These are phyloP conservation scores for Exephanes ischioxanthus DNA, from an alignment of 2,888 invertebrate genomes.

Conservation along the genomic window DNA sequence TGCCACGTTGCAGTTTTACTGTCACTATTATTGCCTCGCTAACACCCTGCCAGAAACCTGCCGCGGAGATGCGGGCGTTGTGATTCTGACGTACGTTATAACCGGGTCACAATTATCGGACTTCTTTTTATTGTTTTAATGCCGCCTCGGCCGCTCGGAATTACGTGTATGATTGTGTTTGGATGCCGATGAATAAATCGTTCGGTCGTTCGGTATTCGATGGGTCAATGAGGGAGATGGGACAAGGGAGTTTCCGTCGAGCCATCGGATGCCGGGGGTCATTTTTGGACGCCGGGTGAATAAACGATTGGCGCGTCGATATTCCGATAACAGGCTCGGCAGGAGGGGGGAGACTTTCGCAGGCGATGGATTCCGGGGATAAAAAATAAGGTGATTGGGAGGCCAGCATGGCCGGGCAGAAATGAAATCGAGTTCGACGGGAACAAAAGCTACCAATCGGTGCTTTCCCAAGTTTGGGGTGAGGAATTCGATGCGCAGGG, in stretches of 20 bases:
- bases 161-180: not conserved
- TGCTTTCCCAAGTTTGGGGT: not conserved
- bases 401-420: not conserved
- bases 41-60: constrained; percentile 38
- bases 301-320: not conserved
- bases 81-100: constrained; percentile 29
- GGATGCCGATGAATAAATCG: not conserved
- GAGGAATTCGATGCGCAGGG: not conserved
- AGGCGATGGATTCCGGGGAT: not conserved
- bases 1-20: not conserved
- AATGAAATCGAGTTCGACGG: not conserved
- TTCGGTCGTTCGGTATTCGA: not conserved
- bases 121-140: not conserved
- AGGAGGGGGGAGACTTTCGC: no score
- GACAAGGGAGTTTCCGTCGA: not conserved
- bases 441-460: not conserved
- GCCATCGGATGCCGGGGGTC: not conserved
- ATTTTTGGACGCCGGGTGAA: not conserved
- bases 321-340: not conserved
- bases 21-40: not conserved
- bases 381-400: not conserved
- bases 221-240: constrained; percentile 1
- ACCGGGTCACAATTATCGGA: constrained; percentile 19
- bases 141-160: not conserved
- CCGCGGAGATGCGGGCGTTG: constrained; percentile 22